Base-by-base conservation (phyloP, 2,888 invertebrate genomes). In the Dione vanillae region DNA sequence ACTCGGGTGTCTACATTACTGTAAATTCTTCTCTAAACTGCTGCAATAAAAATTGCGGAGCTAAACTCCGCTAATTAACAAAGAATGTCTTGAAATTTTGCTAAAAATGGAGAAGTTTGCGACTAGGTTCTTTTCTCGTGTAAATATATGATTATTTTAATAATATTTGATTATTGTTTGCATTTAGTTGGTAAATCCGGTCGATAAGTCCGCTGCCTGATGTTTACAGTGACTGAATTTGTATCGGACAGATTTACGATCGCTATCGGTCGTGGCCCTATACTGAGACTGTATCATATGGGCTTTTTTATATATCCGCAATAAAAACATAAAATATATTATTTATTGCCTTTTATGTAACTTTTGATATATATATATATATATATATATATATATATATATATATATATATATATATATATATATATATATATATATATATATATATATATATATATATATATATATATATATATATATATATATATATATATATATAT, bases 241-340 rank as follows among this genome's bases (percentile, higher is more conserved):
- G 67, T 73, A 77, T 77, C 74, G 35, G 41, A 56, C 41, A 67
- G 74, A 75, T 75, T 75, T 75, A 76, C 72, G 70, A 74, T 67
- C 27, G 49, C 49, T 78, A 77, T 77, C 76, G 73, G 76, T 76
- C 76, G 74, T 70, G 71, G 62, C 67, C 70, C 74, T 67, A 61
- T 14, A 65, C 71, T 65, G 67, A 14, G n/a, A 37, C n/a, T 61
- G 35, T 65, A 47, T 11, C 10, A 54, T 41, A 58, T 7, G 27
- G 27, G 19, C 19, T n/a, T 65, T 51, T 52, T 65, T 65, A 14
- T 19, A 40, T 65, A 41, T 52, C 41, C 40, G 65, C 52, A 52
- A 59, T 59, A 43, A 9, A 37, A 54, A 1, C n/a, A n/a, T n/a
- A 9, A 37, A 43, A 27, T 27, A 27, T 27, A 27, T 27, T 27